Conservation (phyloP, 2,888 invertebrate genomes). For the Formica aserva region DNA sequence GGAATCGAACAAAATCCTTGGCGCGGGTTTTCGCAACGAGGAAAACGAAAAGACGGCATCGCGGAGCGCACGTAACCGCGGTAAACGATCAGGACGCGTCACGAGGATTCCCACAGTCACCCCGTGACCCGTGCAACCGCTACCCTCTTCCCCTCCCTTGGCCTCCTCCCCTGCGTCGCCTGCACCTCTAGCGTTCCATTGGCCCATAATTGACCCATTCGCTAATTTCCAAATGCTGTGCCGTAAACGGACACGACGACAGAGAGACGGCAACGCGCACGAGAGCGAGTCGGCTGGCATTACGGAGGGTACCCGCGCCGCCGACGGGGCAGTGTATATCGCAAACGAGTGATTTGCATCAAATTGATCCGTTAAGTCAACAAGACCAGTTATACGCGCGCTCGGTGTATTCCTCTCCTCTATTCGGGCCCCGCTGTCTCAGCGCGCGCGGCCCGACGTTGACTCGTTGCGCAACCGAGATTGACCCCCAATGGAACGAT, state of each 20-base stretch:
- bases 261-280: conserved; percentile 12
- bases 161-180: conserved; percentile 8
- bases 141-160: conserved; percentile 49
- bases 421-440: conserved; percentile 56
- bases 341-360: conserved; percentile 85
- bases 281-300: conserved; percentile 59
- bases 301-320: conserved; percentile 38
- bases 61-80: conserved; percentile 51
- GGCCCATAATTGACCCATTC: conserved; percentile 82
- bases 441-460: conserved; percentile 68
- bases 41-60: conserved; percentile 7
- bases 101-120: conserved; percentile 79
- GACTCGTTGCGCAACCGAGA: conserved; percentile 81
- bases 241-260: conserved; percentile 63
- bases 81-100: conserved; percentile 63
- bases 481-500: conserved; percentile 81
- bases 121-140: conserved; percentile 72
- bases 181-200: conserved; percentile 50
- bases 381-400: conserved; percentile 77
- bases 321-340: conserved; percentile 73
- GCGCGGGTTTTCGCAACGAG: conserved; percentile 32
- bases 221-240: conserved; percentile 83
- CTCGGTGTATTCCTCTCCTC: conserved; percentile 72
- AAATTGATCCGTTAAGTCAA: conserved; percentile 84
- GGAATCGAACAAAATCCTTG: not conserved